Percentiles rank a stretch among this genome's conserved stretches.
Conservation (phyloP, 2,797 vertebrate genomes). For the Spinus olivaceus region DNA sequence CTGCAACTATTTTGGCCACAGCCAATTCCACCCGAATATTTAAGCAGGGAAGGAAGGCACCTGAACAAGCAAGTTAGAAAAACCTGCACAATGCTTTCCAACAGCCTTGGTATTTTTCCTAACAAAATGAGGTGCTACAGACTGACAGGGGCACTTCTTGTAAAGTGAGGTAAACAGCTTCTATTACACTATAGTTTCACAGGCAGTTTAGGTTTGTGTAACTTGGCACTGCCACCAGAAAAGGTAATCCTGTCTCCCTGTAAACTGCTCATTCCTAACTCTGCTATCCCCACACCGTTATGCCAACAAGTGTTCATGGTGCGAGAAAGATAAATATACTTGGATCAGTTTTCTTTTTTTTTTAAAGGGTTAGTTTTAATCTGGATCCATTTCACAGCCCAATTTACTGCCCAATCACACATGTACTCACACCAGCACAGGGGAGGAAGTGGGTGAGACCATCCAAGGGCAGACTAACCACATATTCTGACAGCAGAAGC, state of each 20-base stretch:
- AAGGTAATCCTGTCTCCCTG: slow-evolving; percentile 24
- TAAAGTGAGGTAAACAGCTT: slow-evolving; percentile 50
- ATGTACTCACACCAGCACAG: background rate
- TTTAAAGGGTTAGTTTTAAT: background rate
- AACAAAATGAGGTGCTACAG: slow-evolving; percentile 52
- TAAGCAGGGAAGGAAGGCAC: slow-evolving; percentile 21
- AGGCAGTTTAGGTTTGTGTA: slow-evolving; percentile 47
- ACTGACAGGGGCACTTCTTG: slow-evolving; percentile 28
- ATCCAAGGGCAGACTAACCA: background rate
- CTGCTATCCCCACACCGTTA: background rate
- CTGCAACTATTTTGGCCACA: slow-evolving; percentile 2
- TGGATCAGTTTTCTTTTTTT: background rate
- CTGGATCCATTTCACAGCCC: background rate
- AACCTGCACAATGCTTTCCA: slow-evolving; percentile 51
- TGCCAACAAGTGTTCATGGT: background rate
- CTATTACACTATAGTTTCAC: slow-evolving; percentile 29
- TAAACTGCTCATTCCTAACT: slow-evolving; percentile 40
- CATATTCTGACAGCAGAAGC: background rate
- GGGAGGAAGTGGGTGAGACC: background rate
- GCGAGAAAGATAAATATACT: background rate
- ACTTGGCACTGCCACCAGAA: slow-evolving; percentile 38
- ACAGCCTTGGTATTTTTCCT: slow-evolving; percentile 14
- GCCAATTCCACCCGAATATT: slow-evolving; percentile 4
- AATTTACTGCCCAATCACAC: background rate
- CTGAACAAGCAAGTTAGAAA: slow-evolving; percentile 56